Conservation (phyloP, 2,888 invertebrate genomes). For the Eugnorisma glareosa region DNA sequence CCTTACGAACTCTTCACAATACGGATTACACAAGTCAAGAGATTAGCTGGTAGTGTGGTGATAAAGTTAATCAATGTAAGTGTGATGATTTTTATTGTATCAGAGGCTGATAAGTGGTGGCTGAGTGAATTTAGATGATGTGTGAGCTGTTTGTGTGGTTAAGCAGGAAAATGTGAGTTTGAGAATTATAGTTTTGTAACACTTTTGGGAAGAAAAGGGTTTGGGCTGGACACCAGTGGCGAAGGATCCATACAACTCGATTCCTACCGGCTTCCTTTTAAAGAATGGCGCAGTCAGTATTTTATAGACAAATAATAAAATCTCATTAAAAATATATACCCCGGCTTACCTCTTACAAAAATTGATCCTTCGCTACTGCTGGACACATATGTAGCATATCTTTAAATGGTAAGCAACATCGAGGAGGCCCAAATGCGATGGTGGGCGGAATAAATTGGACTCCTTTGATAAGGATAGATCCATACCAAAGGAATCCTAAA, state of each 20-base stretch:
- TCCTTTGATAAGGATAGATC: too few relatives aligned
- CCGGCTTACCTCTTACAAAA: too few relatives aligned
- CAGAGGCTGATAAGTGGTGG: neutral
- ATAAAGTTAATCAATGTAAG: constrained; percentile 32
- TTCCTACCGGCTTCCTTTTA: too few relatives aligned
- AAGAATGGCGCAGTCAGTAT: too few relatives aligned
- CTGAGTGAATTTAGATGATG: neutral
- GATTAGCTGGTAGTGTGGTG: constrained; percentile 42
- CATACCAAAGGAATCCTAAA: too few relatives aligned
- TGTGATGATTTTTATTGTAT: neutral
- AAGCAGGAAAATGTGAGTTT: neutral
- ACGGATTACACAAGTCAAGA: constrained; percentile 60
- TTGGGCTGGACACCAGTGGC: neutral
- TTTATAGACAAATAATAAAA: too few relatives aligned
- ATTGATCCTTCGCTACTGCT: too few relatives aligned
- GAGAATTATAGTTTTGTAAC: neutral
- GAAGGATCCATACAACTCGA: too few relatives aligned
- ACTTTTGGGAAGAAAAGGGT: neutral
- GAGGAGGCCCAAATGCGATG: too few relatives aligned
- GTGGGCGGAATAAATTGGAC: too few relatives aligned
- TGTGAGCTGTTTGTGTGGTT: neutral
- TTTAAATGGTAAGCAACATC: too few relatives aligned
- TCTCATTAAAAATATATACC: too few relatives aligned
- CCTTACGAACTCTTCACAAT: constrained; percentile 40
- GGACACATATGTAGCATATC: neutral